These are phyloP conservation scores for Pollenia amentaria DNA, from an alignment of 2,888 invertebrate genomes.

Conservation along the genomic window DNA sequence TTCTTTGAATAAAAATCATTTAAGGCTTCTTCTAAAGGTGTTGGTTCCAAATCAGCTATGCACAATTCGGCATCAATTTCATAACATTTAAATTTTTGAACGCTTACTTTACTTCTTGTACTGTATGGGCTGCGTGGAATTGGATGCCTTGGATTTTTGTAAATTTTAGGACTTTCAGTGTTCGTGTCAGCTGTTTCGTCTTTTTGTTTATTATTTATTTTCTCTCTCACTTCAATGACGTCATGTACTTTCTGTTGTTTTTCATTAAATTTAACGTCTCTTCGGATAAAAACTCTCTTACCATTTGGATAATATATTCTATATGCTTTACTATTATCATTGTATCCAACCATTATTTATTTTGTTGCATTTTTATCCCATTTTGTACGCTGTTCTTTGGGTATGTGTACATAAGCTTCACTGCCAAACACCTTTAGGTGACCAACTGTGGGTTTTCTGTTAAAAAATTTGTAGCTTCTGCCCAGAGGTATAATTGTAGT, in stretches of 20 bases:
- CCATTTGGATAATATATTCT: conserved; percentile 1
- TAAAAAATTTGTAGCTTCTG: too few species aligned
- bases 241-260: not conserved
- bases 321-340: conserved; percentile 24
- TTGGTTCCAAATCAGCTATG: conserved; percentile 20
- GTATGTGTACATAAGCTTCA: too few species aligned
- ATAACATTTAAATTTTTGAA: not conserved
- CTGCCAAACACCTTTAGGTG: too few species aligned
- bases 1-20: conserved; percentile 8
- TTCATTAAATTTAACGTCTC: not conserved
- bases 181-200: conserved; percentile 5
- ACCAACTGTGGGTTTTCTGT: too few species aligned
- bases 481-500: too few species aligned
- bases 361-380: too few species aligned
- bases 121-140: conserved; percentile 22
- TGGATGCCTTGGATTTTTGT: conserved; percentile 9
- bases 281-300: conserved; percentile 27
- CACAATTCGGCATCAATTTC: conserved; percentile 23
- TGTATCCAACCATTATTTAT: conserved; percentile 26
- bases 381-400: too few species aligned
- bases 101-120: conserved; percentile 9
- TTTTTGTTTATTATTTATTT: not conserved
- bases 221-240: not conserved
- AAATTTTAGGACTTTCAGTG: not conserved
- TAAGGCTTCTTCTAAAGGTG: conserved; percentile 33